phyloP scores from a whole-genome alignment of 2,888 invertebrate species.

The Carterocephalus palaemon region DNA sequence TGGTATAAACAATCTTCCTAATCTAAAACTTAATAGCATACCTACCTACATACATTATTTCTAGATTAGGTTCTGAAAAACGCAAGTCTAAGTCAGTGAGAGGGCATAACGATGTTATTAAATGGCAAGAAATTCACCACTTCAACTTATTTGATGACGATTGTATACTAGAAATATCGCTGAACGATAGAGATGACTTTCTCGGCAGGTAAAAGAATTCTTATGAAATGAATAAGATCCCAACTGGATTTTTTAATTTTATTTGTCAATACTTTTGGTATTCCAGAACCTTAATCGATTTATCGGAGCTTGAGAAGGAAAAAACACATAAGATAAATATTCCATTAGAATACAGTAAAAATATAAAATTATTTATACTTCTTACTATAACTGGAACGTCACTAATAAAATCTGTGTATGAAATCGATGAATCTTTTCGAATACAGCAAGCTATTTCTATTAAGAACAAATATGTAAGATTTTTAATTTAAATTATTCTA shows the following conservation, averaged over 20 bases:
- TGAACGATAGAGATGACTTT: conserved; percentile 87
- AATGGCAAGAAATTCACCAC: conserved; percentile 98
- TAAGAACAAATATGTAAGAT: conserved; percentile 80
- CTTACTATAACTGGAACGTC: conserved; percentile 95
- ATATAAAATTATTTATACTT: conserved; percentile 84
- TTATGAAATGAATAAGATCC: background rate
- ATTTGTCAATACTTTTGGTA: no score
- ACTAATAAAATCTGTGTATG: conserved; percentile 90
- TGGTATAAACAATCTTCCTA: background rate
- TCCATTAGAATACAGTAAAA: conserved; percentile 88
- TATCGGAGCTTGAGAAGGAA: conserved; percentile 89
- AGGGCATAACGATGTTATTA: conserved; percentile 74
- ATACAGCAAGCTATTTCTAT: conserved; percentile 65
- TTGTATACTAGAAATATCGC: conserved; percentile 89
- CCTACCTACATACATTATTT: no score
- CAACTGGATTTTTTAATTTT: no score
- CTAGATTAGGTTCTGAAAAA: conserved; percentile 94
- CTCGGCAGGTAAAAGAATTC: conserved; percentile 69
- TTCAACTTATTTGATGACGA: conserved; percentile 95
- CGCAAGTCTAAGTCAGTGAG: conserved; percentile 92
- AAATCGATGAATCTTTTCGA: conserved; percentile 82
- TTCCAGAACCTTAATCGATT: conserved; percentile 83
- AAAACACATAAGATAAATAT: conserved; percentile 91
- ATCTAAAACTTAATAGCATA: conserved; percentile 5
- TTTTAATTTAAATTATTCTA: conserved; percentile 27